Percentiles rank a stretch among this genome's conserved stretches.
phyloP scores from a whole-genome alignment of 2,888 invertebrate genomes.

The Molanna angustata region DNA sequence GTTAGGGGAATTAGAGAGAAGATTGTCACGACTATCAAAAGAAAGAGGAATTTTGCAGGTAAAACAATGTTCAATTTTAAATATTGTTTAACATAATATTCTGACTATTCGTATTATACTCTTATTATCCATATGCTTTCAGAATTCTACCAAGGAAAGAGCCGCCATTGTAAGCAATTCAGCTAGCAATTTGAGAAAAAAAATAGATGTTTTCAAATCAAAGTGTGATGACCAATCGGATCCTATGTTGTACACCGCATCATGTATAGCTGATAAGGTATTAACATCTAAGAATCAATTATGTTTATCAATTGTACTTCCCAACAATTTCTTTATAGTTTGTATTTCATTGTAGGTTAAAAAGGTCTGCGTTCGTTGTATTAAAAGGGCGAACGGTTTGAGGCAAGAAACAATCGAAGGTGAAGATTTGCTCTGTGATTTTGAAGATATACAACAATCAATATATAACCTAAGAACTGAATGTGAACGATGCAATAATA shows the following conservation, averaged over 20 bases:
- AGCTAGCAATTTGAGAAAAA: conserved; percentile 14
- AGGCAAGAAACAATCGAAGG: conserved; percentile 26
- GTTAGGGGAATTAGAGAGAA: conserved; percentile 27
- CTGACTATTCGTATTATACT: not conserved
- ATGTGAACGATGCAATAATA: conserved; percentile 24
- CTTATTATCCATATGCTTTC: conserved; percentile 13
- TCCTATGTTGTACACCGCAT: conserved; percentile 7
- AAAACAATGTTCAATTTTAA: no score
- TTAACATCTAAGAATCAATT: not conserved
- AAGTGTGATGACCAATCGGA: conserved; percentile 16
- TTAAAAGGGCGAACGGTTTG: conserved; percentile 22
- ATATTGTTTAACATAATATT: no score
- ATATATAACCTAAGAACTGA: conserved; percentile 26
- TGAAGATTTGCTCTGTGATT: conserved; percentile 24
- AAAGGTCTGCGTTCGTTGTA: conserved; percentile 10
- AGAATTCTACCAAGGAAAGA: conserved; percentile 29
- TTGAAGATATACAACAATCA: conserved; percentile 31
- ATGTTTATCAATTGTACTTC: not conserved
- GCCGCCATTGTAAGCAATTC: conserved; percentile 15
- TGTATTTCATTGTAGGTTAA: conserved; percentile 23
- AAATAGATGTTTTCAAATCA: conserved; percentile 12
- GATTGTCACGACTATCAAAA: conserved; percentile 25
- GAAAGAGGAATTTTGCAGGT: conserved; percentile 30
- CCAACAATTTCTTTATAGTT: not conserved
- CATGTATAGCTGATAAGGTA: conserved; percentile 20